phyloP scores from a whole-genome alignment of 2,888 invertebrate genomes.

The Chironomus riparius region DNA sequence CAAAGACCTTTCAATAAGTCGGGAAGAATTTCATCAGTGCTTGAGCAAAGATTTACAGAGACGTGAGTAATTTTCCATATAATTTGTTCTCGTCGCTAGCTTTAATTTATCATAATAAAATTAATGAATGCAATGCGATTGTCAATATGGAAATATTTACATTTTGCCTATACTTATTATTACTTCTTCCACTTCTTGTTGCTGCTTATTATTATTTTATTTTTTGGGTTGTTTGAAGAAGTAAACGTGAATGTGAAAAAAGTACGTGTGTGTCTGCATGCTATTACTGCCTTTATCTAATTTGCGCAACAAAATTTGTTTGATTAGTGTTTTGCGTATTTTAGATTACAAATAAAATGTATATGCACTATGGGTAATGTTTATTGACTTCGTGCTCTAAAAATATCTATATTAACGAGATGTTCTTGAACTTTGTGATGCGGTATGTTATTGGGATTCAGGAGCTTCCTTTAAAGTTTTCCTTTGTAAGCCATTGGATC shows the following conservation, averaged over 20 bases:
- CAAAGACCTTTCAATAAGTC: constrained; percentile 66
- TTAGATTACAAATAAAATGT: no score
- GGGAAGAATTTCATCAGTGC: constrained; percentile 79
- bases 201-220: background rate
- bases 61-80: constrained; percentile 54
- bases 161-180: background rate
- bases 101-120: constrained; percentile 27
- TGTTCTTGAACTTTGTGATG: no score
- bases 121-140: background rate
- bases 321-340: no score
- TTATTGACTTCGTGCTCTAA: no score
- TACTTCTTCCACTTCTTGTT: background rate
- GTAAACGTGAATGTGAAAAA: background rate
- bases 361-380: no score
- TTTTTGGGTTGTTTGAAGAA: background rate
- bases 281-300: background rate
- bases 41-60: constrained; percentile 70
- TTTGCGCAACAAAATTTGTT: background rate
- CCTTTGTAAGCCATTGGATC: no score
- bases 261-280: background rate
- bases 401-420: no score
- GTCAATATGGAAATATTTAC: background rate
- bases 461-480: no score
- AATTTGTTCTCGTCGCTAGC: constrained; percentile 28
- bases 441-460: no score